These are phyloP conservation scores for Seriola dumerili DNA, from an alignment of 2,113 vertebrate genomes.

Conservation along the genomic window DNA sequence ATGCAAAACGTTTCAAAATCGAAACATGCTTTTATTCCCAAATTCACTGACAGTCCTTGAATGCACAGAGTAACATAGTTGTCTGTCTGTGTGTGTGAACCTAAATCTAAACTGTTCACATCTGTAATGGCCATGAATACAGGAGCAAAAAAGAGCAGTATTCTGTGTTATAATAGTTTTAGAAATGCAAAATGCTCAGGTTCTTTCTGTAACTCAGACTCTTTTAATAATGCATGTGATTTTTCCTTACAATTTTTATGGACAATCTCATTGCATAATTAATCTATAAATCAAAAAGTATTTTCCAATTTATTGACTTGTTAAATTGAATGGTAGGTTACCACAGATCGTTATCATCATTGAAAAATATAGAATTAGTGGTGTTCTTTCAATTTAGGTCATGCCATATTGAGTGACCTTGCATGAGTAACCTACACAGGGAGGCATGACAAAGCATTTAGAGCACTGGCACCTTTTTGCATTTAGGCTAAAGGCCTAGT, in stretches of 20 bases:
- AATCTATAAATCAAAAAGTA: neutral
- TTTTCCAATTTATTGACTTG: neutral
- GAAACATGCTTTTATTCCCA: neutral
- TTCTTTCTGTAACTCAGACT: neutral
- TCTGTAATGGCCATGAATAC: neutral
- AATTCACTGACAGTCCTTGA: neutral
- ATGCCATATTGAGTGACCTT: conserved; percentile 34
- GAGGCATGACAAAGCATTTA: conserved; percentile 28
- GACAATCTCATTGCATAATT: neutral
- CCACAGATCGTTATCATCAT: neutral
- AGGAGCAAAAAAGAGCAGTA: neutral
- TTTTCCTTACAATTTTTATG: neutral
- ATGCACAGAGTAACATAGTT: neutral
- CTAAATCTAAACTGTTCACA: neutral
- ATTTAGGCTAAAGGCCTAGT: neutral
- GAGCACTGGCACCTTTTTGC: conserved; percentile 3
- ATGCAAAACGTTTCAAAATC: neutral
- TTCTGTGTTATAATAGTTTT: neutral
- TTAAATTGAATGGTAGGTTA: neutral
- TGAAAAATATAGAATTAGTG: neutral
- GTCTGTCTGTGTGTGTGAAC: neutral
- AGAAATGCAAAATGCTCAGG: neutral
- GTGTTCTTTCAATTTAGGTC: conserved; percentile 21
- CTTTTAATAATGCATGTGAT: neutral
- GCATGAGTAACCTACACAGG: conserved; percentile 3